These are phyloP conservation scores for Sciaenops ocellatus DNA, from an alignment of 2,797 vertebrate genomes.

Conservation along the genomic window DNA sequence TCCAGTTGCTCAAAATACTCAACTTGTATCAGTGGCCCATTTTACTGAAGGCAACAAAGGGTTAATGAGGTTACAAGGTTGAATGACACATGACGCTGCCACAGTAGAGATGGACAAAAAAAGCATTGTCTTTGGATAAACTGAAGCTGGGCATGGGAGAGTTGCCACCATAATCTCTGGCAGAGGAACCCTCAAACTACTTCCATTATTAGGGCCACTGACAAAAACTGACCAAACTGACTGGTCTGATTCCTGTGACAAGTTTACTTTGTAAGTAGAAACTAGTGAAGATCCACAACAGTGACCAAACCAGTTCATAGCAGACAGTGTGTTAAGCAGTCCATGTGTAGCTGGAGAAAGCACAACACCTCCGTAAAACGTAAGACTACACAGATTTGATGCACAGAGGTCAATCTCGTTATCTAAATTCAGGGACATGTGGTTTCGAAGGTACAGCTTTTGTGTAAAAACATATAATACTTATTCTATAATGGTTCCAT, in stretches of 20 bases:
- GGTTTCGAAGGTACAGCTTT: too few relatives aligned
- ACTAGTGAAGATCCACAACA: neutral
- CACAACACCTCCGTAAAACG: neutral
- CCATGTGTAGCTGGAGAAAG: neutral
- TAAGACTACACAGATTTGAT: neutral
- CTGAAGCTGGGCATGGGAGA: neutral
- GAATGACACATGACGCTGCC: neutral
- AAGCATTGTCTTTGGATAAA: neutral
- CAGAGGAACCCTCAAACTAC: conserved; percentile 13
- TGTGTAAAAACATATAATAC: too few relatives aligned
- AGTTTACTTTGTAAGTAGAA: neutral
- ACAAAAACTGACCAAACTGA: neutral
- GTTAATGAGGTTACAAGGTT: neutral
- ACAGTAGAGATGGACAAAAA: neutral
- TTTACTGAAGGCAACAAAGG: neutral
- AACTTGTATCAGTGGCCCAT: neutral
- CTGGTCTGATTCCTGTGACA: neutral
- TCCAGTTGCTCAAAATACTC: neutral
- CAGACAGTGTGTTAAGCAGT: neutral
- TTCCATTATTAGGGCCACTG: neutral
- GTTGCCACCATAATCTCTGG: neutral
- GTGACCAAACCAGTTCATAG: neutral
- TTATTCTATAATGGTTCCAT: too few relatives aligned
- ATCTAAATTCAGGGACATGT: too few relatives aligned
- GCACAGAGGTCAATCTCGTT: neutral